A percentile compares a stretch with the other conserved stretches of the same genome.
phyloP scores from a whole-genome alignment of 2,797 vertebrate species.

The Peromyscus attwateri region DNA sequence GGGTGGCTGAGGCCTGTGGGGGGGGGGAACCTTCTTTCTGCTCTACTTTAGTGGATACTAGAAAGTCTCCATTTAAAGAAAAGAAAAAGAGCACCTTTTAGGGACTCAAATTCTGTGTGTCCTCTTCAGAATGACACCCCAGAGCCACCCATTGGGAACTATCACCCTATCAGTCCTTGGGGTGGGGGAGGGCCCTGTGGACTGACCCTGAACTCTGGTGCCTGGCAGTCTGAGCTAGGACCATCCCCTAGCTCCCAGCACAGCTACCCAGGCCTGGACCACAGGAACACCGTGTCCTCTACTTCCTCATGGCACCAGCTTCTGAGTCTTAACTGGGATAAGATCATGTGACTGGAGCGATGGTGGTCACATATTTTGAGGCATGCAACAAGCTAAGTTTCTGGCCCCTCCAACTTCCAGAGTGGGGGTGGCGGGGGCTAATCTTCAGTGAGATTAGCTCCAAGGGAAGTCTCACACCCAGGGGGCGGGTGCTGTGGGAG shows the following conservation, averaged over 20 bases:
- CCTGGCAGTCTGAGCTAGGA: not conserved
- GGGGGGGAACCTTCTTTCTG: not conserved
- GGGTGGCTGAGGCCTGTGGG: not conserved
- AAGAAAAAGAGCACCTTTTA: not conserved
- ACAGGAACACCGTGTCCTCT: not conserved
- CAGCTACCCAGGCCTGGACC: not conserved
- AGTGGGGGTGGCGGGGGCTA: not conserved
- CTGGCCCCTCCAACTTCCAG: not conserved
- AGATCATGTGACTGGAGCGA: not conserved
- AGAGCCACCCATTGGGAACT: not conserved
- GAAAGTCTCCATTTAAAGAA: not conserved
- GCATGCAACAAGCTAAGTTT: not conserved
- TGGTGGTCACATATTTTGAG: not conserved
- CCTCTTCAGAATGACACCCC: not conserved
- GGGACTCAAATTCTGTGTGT: not conserved
- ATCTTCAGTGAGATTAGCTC: not conserved
- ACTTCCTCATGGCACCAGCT: not conserved
- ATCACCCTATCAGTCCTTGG: not conserved
- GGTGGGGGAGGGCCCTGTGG: too few relatives aligned
- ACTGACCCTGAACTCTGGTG: not conserved
- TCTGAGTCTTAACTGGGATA: not conserved
- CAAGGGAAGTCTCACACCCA: not conserved
- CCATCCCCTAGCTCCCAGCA: fast-evolving
- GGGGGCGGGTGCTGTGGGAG: not conserved
- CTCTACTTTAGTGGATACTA: not conserved